Base-by-base conservation (phyloP, 2,797 vertebrate species). In the Alcedo quadribrachys region DNA sequence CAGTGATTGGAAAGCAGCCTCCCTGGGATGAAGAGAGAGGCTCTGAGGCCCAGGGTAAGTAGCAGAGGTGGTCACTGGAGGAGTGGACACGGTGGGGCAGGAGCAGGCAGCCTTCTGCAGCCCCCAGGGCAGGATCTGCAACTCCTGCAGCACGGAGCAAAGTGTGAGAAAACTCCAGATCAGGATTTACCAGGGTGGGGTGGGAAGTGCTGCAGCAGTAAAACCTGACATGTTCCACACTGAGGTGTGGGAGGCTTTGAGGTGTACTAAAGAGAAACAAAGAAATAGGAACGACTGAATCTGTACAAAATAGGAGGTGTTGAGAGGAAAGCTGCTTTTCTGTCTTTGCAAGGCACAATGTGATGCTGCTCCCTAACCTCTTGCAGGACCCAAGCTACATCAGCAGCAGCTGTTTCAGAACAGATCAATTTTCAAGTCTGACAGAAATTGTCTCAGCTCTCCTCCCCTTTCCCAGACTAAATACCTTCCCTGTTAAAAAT, bases 81-180 rank as follows among this genome's bases (percentile, higher is more conserved):
- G 48, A 63, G 42, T 10, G 16, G 10, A 21, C 2, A 0, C 1
- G 2, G 42, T 5, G 15, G 11, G 6, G 15, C 14, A 17, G 42
- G 45, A 30, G 9, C 24, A 62, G 14, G 4, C n/a, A 81, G 42
- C 42, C 66, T 20, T 24, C 18, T 58, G 50, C 25, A 48, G 35
- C 28, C 24, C 3, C 27, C 15, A 24, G 28, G 14, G 33, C 32
- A 40, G n/a, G 11, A 12, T 22, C 5, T 30, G 30, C 1, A 2
- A 16, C 68, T 43, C 51, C 68, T 55, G 53, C 19, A 22, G 5
- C 2, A 2, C 67, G 20, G 42, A 33, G 35, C 22, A 75, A 16
- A 11, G 15, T 25, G 32, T 15, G 15, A 51, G 69, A 60, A 50
- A 25, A 24, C 48, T 55, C 22, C 8, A 10, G 14, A 53, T 25